Evolutionary conservation across 2,113 vertebrate species (phyloP).

Genomic region (Tricholaema leucomelas): DNA sequence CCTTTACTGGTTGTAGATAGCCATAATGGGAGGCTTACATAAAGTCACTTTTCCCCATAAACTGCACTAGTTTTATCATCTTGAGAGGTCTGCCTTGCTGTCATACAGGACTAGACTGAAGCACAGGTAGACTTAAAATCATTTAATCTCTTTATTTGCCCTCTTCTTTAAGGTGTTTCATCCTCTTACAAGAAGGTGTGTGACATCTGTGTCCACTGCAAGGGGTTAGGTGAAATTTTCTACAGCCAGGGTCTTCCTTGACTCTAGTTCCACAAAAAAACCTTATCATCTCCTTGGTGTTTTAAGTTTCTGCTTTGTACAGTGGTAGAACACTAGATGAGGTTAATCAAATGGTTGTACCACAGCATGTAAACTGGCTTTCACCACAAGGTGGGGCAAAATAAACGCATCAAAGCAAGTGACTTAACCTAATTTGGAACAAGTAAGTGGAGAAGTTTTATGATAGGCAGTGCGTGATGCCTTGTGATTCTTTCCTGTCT

Average conservation of each 20-base stretch:
- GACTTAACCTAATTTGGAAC: neutral
- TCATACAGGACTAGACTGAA: neutral
- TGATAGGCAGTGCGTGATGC: neutral
- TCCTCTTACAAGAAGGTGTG: neutral
- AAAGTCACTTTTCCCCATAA: neutral
- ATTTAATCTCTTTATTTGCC: neutral
- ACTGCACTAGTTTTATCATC: neutral
- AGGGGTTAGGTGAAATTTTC: neutral
- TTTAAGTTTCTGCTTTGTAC: neutral
- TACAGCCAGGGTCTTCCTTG: neutral
- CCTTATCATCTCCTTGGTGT: neutral
- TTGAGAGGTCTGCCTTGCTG: neutral
- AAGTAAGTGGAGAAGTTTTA: neutral
- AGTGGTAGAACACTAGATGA: neutral
- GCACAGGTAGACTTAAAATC: neutral
- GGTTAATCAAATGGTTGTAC: neutral
- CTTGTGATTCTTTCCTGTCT: neutral
- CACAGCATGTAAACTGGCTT: neutral
- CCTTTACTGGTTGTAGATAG: neutral
- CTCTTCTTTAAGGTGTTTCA: neutral
- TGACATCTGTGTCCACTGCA: neutral
- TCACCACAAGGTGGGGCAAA: conserved; percentile 55
- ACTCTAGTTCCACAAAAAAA: neutral
- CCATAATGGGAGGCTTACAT: neutral
- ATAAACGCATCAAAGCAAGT: neutral